A percentile compares a stretch with the other conserved stretches of the same genome.
Evolutionary conservation across 2,888 invertebrate genomes (phyloP).

Genomic region (Campaea margaritaria): DNA sequence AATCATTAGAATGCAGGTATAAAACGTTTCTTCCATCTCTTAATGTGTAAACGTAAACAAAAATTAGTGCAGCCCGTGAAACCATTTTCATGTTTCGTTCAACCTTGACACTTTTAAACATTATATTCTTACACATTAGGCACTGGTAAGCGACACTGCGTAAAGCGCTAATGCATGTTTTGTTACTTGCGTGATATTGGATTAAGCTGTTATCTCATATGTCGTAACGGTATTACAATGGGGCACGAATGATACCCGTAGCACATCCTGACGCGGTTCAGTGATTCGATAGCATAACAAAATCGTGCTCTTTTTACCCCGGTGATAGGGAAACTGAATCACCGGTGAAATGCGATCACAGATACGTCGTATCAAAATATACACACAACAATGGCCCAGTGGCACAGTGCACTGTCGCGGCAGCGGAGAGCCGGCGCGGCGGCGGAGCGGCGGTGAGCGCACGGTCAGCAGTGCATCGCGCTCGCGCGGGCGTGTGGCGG

Average conservation of each 20-base stretch:
- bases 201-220: conserved; percentile 79
- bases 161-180: conserved; percentile 77
- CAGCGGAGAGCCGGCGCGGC: conserved; percentile 27
- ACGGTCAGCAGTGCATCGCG: conserved; percentile 71
- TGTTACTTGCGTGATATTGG: conserved; percentile 73
- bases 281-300: conserved; percentile 71
- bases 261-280: conserved; percentile 54
- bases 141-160: conserved; percentile 53
- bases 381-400: conserved; percentile 68
- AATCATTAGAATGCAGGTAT: conserved; percentile 8
- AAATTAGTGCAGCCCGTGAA: conserved; percentile 41
- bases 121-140: conserved; percentile 57
- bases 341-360: conserved; percentile 49
- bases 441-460: conserved; percentile 36
- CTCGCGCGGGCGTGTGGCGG: conserved; percentile 68
- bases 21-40: conserved; percentile 21
- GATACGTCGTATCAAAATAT: conserved; percentile 50
- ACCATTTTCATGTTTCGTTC: conserved; percentile 52
- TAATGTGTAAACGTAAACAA: conserved; percentile 32
- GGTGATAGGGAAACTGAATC: conserved; percentile 45
- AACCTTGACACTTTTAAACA: conserved; percentile 62
- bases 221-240: conserved; percentile 70
- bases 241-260: conserved; percentile 55
- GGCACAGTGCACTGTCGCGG: conserved; percentile 66
- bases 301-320: conserved; percentile 45